phyloP scores from a whole-genome alignment of 1,140 invertebrate genomes.

The Uloborus diversus region DNA sequence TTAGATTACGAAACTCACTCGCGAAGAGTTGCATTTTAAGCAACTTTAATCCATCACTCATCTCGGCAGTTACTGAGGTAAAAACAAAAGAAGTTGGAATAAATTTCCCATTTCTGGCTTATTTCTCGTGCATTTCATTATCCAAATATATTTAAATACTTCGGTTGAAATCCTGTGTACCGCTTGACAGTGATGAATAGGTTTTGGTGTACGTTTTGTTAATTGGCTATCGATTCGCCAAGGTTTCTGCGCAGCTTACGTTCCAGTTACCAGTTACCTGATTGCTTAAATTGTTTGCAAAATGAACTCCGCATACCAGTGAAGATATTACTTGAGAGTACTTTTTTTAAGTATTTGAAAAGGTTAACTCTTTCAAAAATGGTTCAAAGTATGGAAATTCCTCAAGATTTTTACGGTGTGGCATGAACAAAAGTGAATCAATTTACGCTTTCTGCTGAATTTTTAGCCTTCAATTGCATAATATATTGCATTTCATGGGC shows the following conservation, averaged over 20 bases:
- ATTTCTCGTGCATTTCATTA: conserved; percentile 21
- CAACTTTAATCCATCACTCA: not conserved
- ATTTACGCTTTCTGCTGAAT: too few species aligned
- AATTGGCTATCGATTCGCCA: conserved; percentile 21
- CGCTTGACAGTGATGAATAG: conserved; percentile 19
- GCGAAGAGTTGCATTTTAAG: too few species aligned
- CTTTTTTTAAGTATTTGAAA: too few species aligned
- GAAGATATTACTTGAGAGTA: not conserved
- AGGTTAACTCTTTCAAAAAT: too few species aligned
- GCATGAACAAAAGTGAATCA: too few species aligned
- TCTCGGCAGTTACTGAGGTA: not conserved
- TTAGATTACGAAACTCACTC: too few species aligned
- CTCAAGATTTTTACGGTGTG: too few species aligned
- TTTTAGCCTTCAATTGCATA: too few species aligned
- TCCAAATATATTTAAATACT: conserved; percentile 30
- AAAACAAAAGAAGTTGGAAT: conserved; percentile 15
- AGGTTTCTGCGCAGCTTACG: not conserved
- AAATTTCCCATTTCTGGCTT: conserved; percentile 23
- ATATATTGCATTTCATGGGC: too few species aligned
- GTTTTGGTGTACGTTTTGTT: conserved; percentile 16
- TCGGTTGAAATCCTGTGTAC: not conserved
- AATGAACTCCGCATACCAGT: not conserved
- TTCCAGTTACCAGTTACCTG: not conserved
- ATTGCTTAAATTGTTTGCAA: not conserved
- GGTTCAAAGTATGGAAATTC: too few species aligned